Percentiles rank a stretch among this genome's conserved stretches.
Evolutionary conservation across 2,888 invertebrate genomes (phyloP).

Genomic region (Nomada flava): DNA sequence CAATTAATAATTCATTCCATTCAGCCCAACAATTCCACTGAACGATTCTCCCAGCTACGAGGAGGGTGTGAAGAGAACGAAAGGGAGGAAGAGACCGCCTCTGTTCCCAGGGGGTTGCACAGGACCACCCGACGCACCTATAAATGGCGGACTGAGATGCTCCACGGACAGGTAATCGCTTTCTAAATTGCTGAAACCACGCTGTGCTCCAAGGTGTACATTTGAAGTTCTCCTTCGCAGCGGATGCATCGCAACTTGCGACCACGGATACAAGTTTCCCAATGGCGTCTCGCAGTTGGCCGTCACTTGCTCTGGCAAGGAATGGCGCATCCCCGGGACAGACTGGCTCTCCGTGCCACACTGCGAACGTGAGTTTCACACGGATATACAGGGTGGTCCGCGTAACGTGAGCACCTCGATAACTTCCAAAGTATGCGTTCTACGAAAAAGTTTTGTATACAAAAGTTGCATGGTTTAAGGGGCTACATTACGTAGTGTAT

Average conservation of each 20-base stretch:
- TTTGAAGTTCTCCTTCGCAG: conserved; percentile 68
- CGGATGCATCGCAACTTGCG: conserved; percentile 85
- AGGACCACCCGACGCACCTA: conserved; percentile 60
- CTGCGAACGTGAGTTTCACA: conserved; percentile 87
- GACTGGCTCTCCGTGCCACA: conserved; percentile 85
- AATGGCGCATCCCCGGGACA: conserved; percentile 85
- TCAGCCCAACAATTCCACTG: conserved; percentile 4
- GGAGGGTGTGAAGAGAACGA: conserved; percentile 31
- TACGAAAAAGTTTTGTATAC: too few species aligned
- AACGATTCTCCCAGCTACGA: conserved; percentile 6
- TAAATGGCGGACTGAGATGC: conserved; percentile 74
- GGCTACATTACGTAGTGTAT: too few species aligned
- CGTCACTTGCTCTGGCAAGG: conserved; percentile 84
- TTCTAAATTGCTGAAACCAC: not conserved
- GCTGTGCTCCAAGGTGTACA: not conserved
- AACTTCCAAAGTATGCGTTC: too few species aligned
- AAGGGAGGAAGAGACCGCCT: conserved; percentile 21
- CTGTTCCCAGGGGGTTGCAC: conserved; percentile 67
- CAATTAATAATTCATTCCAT: not conserved
- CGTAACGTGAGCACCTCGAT: too few species aligned
- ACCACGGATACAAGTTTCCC: conserved; percentile 85
- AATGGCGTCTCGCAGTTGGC: conserved; percentile 84
- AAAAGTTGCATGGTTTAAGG: too few species aligned
- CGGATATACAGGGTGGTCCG: too few species aligned
- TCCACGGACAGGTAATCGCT: conserved; percentile 69